Conservation (phyloP, 35 echinoderm and acorn worm species). For the Lytechinus variegatus region DNA sequence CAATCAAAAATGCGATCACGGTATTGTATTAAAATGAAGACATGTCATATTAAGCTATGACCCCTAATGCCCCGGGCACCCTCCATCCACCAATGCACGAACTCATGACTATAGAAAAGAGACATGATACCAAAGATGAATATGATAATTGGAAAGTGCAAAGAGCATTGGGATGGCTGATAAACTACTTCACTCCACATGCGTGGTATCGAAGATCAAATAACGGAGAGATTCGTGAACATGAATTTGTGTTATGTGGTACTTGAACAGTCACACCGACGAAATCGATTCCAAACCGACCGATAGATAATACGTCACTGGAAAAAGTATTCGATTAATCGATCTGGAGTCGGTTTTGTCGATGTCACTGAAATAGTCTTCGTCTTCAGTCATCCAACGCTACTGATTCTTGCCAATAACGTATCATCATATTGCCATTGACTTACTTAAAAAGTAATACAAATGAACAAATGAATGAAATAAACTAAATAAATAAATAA, state of each 20-base stretch:
- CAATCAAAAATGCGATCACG: not conserved
- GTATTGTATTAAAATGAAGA: not conserved
- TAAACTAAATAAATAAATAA: too few species aligned
- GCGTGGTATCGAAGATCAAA: not conserved
- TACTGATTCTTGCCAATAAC: too few species aligned
- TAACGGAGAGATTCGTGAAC: not conserved
- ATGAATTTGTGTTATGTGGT: not conserved
- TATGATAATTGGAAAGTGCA: not conserved
- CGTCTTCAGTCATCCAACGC: too few species aligned
- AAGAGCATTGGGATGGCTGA: not conserved
- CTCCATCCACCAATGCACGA: not conserved
- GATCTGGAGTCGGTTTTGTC: too few species aligned
- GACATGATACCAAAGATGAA: not conserved
- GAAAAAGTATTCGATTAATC: too few species aligned
- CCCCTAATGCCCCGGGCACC: not conserved
- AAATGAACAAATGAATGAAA: too few species aligned
- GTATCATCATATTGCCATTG: too few species aligned
- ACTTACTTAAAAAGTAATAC: too few species aligned
- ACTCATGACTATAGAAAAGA: not conserved
- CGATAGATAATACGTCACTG: too few species aligned
- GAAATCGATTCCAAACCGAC: too few species aligned
- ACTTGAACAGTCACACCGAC: too few species aligned
- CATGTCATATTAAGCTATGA: not conserved
- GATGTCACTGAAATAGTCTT: too few species aligned
- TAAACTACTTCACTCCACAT: not conserved